Conservation (phyloP, 2,113 vertebrate species). For the Melanocharis versteri region DNA sequence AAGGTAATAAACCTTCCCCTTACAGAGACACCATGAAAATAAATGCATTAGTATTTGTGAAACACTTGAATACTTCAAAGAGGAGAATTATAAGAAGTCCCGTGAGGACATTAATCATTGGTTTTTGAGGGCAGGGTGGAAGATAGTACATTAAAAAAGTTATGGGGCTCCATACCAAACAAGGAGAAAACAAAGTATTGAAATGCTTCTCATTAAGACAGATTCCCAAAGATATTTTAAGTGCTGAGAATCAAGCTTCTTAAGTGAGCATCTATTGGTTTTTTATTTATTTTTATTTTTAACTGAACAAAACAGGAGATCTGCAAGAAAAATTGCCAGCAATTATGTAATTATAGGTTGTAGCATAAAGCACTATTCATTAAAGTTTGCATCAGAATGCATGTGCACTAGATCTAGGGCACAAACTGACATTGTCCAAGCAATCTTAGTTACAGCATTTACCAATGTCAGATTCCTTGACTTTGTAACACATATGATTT, state of each 20-base stretch:
- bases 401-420: not conserved
- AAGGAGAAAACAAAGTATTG: not conserved
- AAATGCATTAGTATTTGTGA: not conserved
- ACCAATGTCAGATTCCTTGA: not conserved
- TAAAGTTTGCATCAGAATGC: not conserved
- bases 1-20: not conserved
- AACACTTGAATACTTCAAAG: not conserved
- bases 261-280: not conserved
- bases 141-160: not conserved
- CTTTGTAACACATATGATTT: not conserved
- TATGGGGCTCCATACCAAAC: not conserved
- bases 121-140: not conserved
- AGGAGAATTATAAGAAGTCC: not conserved
- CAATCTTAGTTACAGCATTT: not conserved
- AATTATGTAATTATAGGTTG: not conserved
- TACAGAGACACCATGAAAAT: not conserved
- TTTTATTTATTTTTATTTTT: not conserved
- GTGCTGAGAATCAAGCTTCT: not conserved
- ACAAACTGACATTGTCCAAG: not conserved
- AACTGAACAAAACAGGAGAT: not conserved
- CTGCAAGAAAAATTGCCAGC: not conserved
- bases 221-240: constrained; percentile 6
- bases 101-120: not conserved
- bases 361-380: not conserved
- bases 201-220: not conserved